Evolutionary conservation across 92 coral and sea anemone species (phyloP).

Genomic region (Porites divaricata): DNA sequence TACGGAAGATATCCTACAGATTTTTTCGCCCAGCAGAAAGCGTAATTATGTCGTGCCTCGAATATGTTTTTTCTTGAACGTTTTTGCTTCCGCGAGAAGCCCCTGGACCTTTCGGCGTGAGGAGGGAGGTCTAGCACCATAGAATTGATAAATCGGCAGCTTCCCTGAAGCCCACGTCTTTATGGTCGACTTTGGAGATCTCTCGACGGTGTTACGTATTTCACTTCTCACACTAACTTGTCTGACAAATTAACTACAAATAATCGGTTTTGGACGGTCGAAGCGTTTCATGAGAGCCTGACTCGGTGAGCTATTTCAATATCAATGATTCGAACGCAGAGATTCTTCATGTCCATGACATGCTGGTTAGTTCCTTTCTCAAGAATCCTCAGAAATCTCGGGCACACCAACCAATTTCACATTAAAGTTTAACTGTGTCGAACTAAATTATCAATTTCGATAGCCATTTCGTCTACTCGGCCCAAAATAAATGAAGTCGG

Average conservation of each 20-base stretch:
- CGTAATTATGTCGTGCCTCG: background rate
- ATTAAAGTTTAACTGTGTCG: background rate
- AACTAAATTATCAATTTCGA: background rate
- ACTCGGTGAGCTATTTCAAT: constrained; percentile 25
- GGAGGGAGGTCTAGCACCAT: background rate
- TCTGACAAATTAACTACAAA: constrained; percentile 24
- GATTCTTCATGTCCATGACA: background rate
- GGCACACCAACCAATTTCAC: constrained; percentile 4
- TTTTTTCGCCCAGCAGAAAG: constrained; percentile 23
- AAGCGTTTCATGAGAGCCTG: constrained; percentile 4
- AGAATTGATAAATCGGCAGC: background rate
- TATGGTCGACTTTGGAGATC: constrained; percentile 18
- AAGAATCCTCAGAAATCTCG: background rate
- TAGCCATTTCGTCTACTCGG: constrained; percentile 25
- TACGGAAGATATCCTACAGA: constrained; percentile 25
- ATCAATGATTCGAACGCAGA: background rate
- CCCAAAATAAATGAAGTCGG: background rate
- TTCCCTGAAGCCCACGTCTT: constrained; percentile 1
- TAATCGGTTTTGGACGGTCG: constrained; percentile 3
- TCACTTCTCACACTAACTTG: background rate
- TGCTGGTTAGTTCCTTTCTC: background rate
- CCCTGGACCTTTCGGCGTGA: constrained; percentile 16
- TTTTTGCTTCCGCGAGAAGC: constrained; percentile 35
- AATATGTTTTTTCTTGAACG: background rate
- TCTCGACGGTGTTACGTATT: too few relatives aligned